Evolutionary conservation across 1,140 invertebrate genomes (phyloP), one percentile per base, ranked within the genome.

Genomic region (Aphaenogaster ashmeadi): DNA sequence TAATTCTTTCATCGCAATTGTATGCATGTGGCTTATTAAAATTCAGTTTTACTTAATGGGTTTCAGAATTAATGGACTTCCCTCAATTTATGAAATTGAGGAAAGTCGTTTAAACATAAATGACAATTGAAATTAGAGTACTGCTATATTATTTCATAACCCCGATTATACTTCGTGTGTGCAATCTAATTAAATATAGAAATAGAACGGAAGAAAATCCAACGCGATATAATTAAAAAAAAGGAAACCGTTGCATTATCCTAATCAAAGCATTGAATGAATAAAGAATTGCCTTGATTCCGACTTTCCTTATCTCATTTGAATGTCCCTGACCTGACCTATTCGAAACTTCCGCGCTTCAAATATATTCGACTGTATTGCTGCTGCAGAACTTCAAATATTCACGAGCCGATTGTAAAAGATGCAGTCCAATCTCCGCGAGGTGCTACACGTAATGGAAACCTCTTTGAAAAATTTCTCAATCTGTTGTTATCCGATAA

Each of bases 391-490:
- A 80, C 38, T 88, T 92, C 64, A 92, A 89, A 92, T 92, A 92
- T 92, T 92, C 89, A 92, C 89, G 86, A 72, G 80, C 54, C 80
- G 84, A 92, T 92, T 88, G 89, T 92, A 90, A 92, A 92, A 92
- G 84, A 91, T 92, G 87, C 92, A 92, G 86, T 88, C 86, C 91
- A 92, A 92, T 92, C 89, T 92, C 64, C 66, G 77, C 75, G 84
- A 75, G 88, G 50, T 69, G 78, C 81, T 69, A 78, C 21, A 78
- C 66, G 47, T 90, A 86, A 90, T 90, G 80, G 90, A 81, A 90
- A 77, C 38, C 41, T 54, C 80, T 85, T 87, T 87, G 66, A 85
- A 81, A 87, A 83, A 88, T 90, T 88, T 15, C 79, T 78, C 44
- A n/a, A 58, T 33, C 41, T 54, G 66, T 71, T 66, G 64, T 60